phyloP scores from a whole-genome alignment of 2,797 vertebrate species.

The Hemibagrus guttatus region DNA sequence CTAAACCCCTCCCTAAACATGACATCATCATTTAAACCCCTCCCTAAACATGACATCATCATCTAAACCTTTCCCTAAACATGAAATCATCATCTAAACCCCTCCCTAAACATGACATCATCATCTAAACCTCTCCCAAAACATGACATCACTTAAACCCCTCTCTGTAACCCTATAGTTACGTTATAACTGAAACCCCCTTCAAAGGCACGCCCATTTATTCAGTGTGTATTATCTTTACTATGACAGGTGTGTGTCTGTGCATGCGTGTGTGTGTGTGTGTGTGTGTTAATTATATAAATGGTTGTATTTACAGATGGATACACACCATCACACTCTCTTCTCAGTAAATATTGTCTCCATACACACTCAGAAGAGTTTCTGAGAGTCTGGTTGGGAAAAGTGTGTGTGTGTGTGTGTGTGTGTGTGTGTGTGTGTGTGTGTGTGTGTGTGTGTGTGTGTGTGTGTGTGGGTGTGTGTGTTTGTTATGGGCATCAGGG shows the following conservation, averaged over 20 bases:
- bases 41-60: too few relatives aligned
- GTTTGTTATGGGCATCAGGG: neutral
- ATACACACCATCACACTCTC: neutral
- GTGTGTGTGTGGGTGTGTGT: neutral
- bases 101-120: neutral
- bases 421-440: neutral
- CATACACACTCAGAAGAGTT: neutral
- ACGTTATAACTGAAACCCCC: neutral
- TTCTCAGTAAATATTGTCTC: neutral
- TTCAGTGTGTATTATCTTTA: neutral
- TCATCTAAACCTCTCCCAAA: neutral
- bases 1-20: too few relatives aligned
- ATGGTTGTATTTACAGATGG: neutral
- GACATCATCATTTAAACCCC: too few relatives aligned
- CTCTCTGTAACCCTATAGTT: neutral
- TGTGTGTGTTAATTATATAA: constrained; percentile 3
- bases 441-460: neutral
- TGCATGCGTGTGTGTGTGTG: neutral
- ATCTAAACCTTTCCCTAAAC: neutral
- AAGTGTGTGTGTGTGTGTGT: neutral
- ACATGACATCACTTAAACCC: neutral
- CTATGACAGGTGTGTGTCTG: neutral
- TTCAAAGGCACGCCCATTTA: neutral
- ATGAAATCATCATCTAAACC: neutral
- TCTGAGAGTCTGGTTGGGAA: too few relatives aligned